Base-by-base conservation (phyloP, 2,113 vertebrate genomes). In the Papio anubis region DNA sequence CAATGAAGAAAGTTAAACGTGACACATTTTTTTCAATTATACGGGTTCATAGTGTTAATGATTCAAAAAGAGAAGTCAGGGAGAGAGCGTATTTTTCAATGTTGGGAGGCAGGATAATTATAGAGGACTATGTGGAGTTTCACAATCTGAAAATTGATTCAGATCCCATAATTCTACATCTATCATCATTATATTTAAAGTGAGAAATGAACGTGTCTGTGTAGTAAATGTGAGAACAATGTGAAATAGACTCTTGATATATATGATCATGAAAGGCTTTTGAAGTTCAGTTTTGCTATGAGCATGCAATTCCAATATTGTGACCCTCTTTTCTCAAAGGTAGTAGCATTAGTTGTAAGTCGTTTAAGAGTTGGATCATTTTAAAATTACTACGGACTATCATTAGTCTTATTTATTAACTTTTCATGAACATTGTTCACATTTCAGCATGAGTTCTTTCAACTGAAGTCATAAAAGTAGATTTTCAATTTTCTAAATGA, bases 341-440 rank as follows among this genome's bases (percentile, higher is more conserved):
- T 90, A 90, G 94, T 94, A 94, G 32, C 78, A 91, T 93, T 95
- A 88, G 75, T 83, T 93, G 32, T 93, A 93, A 96, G 79, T 87
- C 79, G 30, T 82, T 94, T 92, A 94, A 97, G 59, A 87, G 59
- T n/a, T 35, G 97, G 91, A 97, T 97, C 48, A 85, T 97, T 96
- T 59, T 93, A 84, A 96, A 97, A 97, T 97, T 97, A 85, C 80
- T 18, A 8, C 75, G 73, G 64, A 85, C 40, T 73, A 82, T 85
- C 90, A 96, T 96, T 92, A 90, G 64, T 97, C 86, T 96, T 97
- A 94, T 97, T 97, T 97, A 97, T 97, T 97, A 97, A 96, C 45
- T 94, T 97, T 98, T 97, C 96, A 97, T 97, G 96, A 93, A 97
- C 80, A 97, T 97, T 98, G 96, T 97, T 97, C 95, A 96, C 64